These are phyloP conservation scores for Rhorus exstirpatorius DNA, from an alignment of 2,888 invertebrate genomes.

Conservation along the genomic window DNA sequence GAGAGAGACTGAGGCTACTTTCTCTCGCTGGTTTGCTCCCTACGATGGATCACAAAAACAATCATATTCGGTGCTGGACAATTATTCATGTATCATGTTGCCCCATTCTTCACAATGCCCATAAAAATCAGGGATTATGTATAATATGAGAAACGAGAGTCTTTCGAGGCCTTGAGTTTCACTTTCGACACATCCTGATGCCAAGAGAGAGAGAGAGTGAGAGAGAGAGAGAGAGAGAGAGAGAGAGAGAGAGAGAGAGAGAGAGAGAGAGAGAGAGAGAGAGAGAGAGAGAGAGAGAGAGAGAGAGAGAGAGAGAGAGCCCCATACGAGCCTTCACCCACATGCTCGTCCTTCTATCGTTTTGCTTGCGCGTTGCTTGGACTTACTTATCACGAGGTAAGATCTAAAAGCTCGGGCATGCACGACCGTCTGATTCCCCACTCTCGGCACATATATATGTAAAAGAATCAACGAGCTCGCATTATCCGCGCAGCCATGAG, in stretches of 20 bases:
- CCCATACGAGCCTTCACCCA: conserved; percentile 83
- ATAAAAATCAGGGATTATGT: conserved; percentile 13
- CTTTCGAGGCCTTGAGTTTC: conserved; percentile 82
- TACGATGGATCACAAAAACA: too few species aligned
- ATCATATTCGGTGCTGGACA: too few species aligned
- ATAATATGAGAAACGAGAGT: conserved; percentile 51
- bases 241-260: too few species aligned
- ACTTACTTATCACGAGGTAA: conserved; percentile 76
- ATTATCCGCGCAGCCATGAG: conserved; percentile 42
- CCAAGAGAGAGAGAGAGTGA: too few species aligned
- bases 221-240: too few species aligned
- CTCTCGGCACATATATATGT: neutral
- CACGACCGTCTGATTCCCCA: conserved; percentile 62
- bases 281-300: too few species aligned
- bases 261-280: too few species aligned
- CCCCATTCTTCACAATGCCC: neutral
- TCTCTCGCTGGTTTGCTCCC: too few species aligned
- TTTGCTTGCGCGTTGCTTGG: conserved; percentile 68
- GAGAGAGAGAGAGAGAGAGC: too few species aligned
- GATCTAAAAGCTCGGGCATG: conserved; percentile 77
- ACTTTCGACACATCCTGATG: conserved; percentile 86
- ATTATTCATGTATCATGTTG: neutral
- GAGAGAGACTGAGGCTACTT: too few species aligned
- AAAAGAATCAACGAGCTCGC: conserved; percentile 72
- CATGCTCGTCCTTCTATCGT: conserved; percentile 82